phyloP scores from a whole-genome alignment of 2,888 invertebrate species.

The Leucania comma region DNA sequence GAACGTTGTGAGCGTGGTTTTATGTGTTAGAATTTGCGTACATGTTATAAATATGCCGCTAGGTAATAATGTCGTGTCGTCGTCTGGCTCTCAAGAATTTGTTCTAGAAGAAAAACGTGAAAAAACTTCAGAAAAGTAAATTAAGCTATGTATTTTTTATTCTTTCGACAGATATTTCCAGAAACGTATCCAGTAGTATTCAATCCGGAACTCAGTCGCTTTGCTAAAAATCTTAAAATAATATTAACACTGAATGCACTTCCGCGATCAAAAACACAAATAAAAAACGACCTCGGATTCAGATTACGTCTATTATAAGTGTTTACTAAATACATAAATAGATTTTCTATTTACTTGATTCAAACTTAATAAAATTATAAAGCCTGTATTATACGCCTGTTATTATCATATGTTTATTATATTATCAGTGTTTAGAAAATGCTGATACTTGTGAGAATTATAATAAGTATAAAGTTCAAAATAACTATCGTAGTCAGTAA shows the following conservation, averaged over 20 bases:
- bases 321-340: not conserved
- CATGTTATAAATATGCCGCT: conserved; percentile 22
- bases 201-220: not conserved
- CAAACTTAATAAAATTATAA: not conserved
- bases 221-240: not conserved
- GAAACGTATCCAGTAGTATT: no score
- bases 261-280: not conserved
- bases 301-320: not conserved
- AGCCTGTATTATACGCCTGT: no score
- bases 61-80: conserved; percentile 12
- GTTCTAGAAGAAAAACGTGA: not conserved
- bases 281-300: not conserved
- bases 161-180: not conserved
- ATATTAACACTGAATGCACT: not conserved
- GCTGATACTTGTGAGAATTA: no score
- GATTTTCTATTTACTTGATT: not conserved
- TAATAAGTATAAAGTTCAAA: no score
- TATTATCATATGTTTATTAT: no score
- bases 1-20: conserved; percentile 7
- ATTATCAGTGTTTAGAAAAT: no score
- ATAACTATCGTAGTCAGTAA: no score
- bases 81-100: not conserved
- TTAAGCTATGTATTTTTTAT: not conserved
- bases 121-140: not conserved
- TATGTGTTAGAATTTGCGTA: conserved; percentile 27